Percentiles rank a stretch among this genome's conserved stretches.
Conservation (phyloP, 2,888 invertebrate species). For the Cacoxenus indagator region DNA sequence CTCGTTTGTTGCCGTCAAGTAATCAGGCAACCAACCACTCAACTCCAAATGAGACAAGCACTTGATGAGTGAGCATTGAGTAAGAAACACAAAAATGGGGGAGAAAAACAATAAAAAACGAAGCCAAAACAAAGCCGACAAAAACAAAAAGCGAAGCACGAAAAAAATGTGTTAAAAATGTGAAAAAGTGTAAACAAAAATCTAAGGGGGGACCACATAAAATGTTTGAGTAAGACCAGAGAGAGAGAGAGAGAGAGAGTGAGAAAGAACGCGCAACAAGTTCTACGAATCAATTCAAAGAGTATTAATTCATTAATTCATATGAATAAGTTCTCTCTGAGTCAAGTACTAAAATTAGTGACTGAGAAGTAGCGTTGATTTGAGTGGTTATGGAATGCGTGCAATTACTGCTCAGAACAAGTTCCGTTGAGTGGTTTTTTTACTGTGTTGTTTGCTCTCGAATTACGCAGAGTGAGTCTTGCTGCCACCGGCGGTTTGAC, state of each 20-base stretch:
- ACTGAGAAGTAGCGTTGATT: not conserved
- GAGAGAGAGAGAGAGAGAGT: constrained; percentile 24
- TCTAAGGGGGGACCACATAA: no score
- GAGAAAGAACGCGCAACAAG: not conserved
- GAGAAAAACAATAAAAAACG: constrained; percentile 31
- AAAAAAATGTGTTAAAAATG: not conserved
- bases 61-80: constrained; percentile 49
- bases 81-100: constrained; percentile 1
- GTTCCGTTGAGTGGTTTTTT: constrained; percentile 45
- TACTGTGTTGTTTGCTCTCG: not conserved
- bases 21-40: not conserved
- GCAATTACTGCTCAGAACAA: constrained; percentile 47
- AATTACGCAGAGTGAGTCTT: not conserved
- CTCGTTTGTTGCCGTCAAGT: not conserved
- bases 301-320: no score
- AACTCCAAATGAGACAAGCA: constrained; percentile 42
- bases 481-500: not conserved
- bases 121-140: constrained; percentile 43
- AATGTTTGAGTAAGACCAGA: constrained; percentile 1
- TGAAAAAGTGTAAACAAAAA: not conserved
- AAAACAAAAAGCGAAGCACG: constrained; percentile 41
- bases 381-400: not conserved
- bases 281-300: no score
- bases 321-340: no score
- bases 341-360: no score